Conservation (phyloP, 2,888 invertebrate species). For the Apodemia zela region DNA sequence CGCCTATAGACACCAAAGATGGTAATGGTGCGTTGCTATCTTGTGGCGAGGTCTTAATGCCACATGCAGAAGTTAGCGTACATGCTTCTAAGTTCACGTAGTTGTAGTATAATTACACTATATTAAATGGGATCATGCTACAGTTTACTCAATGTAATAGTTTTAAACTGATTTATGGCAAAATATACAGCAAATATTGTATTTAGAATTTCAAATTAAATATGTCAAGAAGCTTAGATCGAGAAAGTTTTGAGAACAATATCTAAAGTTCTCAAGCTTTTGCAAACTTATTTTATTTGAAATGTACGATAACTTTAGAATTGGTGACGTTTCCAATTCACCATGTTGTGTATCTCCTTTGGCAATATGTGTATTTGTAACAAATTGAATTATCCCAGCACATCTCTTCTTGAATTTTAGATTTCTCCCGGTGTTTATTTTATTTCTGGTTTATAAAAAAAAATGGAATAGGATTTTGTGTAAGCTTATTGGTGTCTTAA, state of each 20-base stretch:
- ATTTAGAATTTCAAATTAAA: conserved; percentile 26
- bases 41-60: no score
- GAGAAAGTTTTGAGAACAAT: conserved; percentile 37
- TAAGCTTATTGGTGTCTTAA: background rate
- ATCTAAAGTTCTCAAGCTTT: conserved; percentile 33
- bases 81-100: no score
- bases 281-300: conserved; percentile 24
- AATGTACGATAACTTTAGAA: background rate
- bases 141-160: no score
- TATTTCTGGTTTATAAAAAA: background rate
- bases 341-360: background rate
- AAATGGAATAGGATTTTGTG: background rate
- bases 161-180: no score
- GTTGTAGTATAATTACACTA: no score
- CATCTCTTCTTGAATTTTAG: background rate
- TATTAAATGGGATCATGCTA: no score
- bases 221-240: conserved; percentile 31
- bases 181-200: background rate
- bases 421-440: background rate
- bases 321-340: background rate
- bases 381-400: background rate
- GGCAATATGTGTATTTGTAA: background rate
- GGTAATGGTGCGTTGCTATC: no score
- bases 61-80: no score
- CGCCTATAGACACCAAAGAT: no score